phyloP scores from a whole-genome alignment of 2,113 vertebrate genomes.

The Microcebus lehilahytsara region DNA sequence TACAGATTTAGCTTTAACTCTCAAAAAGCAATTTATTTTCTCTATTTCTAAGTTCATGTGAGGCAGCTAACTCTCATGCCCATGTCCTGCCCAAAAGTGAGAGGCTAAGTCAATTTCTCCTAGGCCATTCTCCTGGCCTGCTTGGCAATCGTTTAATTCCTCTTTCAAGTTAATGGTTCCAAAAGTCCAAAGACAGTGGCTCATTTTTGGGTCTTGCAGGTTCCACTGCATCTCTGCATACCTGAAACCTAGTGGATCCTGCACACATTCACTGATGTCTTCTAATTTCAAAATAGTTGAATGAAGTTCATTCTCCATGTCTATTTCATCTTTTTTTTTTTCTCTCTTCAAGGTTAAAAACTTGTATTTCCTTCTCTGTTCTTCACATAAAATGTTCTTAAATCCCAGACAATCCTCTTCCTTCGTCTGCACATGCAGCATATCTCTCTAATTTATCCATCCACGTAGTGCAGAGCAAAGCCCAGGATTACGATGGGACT shows the following conservation, averaged over 20 bases:
- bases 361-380: background rate
- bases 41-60: background rate
- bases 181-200: background rate
- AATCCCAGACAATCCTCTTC: background rate
- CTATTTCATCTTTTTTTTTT: too few relatives aligned
- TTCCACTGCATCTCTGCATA: too few relatives aligned
- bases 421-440: fast-evolving
- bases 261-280: fast-evolving
- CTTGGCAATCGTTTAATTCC: background rate
- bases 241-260: background rate
- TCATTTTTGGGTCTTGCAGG: background rate
- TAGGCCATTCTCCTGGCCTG: background rate
- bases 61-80: background rate
- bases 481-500: background rate
- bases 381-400: background rate
- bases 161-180: background rate
- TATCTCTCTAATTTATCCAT: background rate
- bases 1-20: background rate
- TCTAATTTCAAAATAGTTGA: background rate
- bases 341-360: background rate
- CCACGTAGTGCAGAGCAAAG: background rate
- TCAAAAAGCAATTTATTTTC: background rate
- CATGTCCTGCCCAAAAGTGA: background rate
- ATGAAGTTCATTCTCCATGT: background rate
- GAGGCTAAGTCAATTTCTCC: background rate